Percentiles rank a stretch among this genome's conserved stretches.
Conservation (phyloP, 2,888 invertebrate species). For the Plagodis pulveraria region DNA sequence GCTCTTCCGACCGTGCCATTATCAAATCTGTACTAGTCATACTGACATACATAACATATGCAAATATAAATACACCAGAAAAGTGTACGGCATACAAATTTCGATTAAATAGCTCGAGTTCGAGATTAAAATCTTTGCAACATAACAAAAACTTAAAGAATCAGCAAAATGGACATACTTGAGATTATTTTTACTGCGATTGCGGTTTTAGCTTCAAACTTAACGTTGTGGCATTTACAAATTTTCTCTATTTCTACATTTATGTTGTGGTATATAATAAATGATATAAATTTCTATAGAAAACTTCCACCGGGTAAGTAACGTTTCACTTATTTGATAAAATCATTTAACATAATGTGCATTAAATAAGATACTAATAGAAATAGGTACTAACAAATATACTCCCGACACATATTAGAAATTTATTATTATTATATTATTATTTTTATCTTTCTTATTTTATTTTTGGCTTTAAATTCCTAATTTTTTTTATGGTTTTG, state of each 20-base stretch:
- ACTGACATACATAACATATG: no score
- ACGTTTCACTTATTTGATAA: slow-evolving; percentile 2
- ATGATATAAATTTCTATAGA: slow-evolving; percentile 31
- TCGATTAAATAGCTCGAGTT: no score
- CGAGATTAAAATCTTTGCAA: background rate
- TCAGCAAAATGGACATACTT: background rate
- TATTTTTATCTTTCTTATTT: no score
- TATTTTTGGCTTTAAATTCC: no score
- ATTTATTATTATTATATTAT: no score
- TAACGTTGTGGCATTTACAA: slow-evolving; percentile 14
- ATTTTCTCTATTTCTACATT: slow-evolving; percentile 14
- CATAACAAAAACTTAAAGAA: no score
- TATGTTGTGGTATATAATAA: slow-evolving; percentile 26
- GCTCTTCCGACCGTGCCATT: slow-evolving; percentile 18
- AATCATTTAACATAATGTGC: background rate
- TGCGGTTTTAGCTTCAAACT: background rate
- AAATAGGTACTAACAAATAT: no score
- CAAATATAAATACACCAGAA: no score
- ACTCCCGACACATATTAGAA: no score
- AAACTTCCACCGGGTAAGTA: slow-evolving; percentile 47
- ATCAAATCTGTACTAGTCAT: slow-evolving; percentile 20
- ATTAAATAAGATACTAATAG: no score
- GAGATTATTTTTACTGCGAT: background rate
- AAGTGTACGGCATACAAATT: no score
- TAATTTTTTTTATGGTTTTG: no score